phyloP scores from a whole-genome alignment of 2,797 vertebrate genomes.

The Gila robusta region DNA sequence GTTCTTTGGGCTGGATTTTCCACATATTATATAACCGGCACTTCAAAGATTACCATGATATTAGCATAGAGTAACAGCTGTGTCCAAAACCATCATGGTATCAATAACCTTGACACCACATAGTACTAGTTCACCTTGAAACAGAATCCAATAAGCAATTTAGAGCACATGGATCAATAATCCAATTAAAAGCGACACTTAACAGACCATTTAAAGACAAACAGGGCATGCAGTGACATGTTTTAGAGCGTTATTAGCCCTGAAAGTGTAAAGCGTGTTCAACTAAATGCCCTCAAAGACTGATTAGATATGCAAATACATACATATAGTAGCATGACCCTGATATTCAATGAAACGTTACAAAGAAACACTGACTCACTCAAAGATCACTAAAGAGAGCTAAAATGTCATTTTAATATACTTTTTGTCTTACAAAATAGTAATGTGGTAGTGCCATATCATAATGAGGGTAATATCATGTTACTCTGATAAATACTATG shows the following conservation, averaged over 20 bases:
- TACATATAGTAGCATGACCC: too few relatives aligned
- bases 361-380: neutral
- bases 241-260: neutral
- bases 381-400: neutral
- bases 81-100: neutral
- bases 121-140: neutral
- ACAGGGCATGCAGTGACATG: neutral
- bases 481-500: neutral
- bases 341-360: neutral
- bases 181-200: constrained; percentile 11
- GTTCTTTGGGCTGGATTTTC: neutral
- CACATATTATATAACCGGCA: neutral
- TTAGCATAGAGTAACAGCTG: neutral
- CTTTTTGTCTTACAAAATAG: neutral
- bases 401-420: neutral
- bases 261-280: neutral
- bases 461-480: neutral
- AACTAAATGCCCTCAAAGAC: neutral
- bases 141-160: neutral
- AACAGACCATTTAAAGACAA: neutral
- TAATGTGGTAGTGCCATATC: neutral
- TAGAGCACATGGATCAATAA: constrained; percentile 1
- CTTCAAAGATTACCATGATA: neutral
- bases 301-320: neutral
- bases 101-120: neutral